phyloP scores from a whole-genome alignment of 2,797 vertebrate species.

The Silurus aristotelis region DNA sequence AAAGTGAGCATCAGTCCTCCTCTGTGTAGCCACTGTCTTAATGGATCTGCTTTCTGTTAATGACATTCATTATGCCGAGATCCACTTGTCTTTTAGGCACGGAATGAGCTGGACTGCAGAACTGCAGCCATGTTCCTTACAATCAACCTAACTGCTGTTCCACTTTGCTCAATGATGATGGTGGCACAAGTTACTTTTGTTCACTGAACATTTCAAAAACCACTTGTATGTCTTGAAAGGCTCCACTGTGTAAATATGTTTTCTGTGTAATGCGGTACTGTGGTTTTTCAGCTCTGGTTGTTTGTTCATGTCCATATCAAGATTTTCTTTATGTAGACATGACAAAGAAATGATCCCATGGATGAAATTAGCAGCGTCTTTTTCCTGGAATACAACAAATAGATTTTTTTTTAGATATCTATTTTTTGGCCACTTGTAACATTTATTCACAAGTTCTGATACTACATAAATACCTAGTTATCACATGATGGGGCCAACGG shows the following conservation, averaged over 20 bases:
- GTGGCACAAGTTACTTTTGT: not conserved
- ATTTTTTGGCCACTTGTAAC: not conserved
- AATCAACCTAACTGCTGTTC: not conserved
- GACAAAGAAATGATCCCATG: not conserved
- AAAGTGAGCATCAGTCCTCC: constrained; percentile 30
- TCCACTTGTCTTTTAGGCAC: constrained; percentile 61
- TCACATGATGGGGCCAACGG: not conserved
- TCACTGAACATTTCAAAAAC: not conserved
- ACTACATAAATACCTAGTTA: not conserved
- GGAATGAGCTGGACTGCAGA: constrained; percentile 18
- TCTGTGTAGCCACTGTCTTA: constrained; percentile 59
- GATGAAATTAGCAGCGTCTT: not conserved
- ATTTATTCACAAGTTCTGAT: not conserved
- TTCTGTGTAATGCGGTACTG: too few species aligned
- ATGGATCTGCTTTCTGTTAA: constrained; percentile 70
- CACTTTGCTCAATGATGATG: not conserved
- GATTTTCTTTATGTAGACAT: not conserved
- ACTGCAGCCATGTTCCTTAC: constrained; percentile 56
- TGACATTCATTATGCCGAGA: constrained; percentile 73
- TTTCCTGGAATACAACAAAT: not conserved
- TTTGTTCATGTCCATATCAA: not conserved
- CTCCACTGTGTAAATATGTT: not conserved
- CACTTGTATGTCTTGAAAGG: not conserved
- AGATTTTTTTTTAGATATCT: not conserved
- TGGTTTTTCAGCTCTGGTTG: not conserved